Percentiles rank a stretch among this genome's conserved stretches.
Conservation (phyloP, 2,113 vertebrate species). For the Speoplatyrhinus poulsoni region DNA sequence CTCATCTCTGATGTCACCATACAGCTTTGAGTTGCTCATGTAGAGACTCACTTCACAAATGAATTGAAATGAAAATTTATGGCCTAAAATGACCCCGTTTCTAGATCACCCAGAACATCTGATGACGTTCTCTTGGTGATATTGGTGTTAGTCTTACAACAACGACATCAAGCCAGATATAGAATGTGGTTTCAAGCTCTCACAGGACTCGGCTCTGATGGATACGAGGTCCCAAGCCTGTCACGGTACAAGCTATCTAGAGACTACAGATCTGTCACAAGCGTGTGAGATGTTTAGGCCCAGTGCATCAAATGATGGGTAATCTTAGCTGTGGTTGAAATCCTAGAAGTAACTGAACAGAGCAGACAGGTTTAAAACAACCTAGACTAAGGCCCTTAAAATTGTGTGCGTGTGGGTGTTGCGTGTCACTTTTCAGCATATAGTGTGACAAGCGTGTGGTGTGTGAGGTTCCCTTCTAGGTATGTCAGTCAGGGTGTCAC, state of each 20-base stretch:
- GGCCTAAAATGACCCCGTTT: not conserved
- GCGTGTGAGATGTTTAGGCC: slow-evolving; percentile 1
- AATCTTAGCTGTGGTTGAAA: slow-evolving; percentile 20
- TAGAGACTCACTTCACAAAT: slow-evolving; percentile 10
- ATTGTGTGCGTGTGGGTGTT: not conserved
- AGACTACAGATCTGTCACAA: slow-evolving; percentile 12
- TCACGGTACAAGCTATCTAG: slow-evolving; percentile 1
- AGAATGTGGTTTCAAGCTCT: not conserved
- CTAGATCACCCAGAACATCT: slow-evolving; percentile 6
- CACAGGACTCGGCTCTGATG: not conserved
- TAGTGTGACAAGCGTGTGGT: not conserved
- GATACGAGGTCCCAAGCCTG: not conserved
- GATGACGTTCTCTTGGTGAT: not conserved
- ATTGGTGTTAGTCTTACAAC: not conserved
- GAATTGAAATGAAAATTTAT: too few relatives aligned
- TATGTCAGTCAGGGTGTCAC: not conserved
- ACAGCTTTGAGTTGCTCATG: slow-evolving; percentile 3
- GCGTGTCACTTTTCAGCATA: not conserved
- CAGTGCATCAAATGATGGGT: slow-evolving; percentile 1
- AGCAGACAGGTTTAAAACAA: slow-evolving; percentile 15
- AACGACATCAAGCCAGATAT: not conserved
- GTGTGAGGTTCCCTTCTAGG: not conserved
- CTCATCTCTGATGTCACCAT: slow-evolving; percentile 2
- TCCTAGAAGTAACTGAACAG: slow-evolving; percentile 5
- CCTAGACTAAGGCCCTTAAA: not conserved